Conservation (phyloP, 2,113 vertebrate genomes). For the Catagonus wagneri region DNA sequence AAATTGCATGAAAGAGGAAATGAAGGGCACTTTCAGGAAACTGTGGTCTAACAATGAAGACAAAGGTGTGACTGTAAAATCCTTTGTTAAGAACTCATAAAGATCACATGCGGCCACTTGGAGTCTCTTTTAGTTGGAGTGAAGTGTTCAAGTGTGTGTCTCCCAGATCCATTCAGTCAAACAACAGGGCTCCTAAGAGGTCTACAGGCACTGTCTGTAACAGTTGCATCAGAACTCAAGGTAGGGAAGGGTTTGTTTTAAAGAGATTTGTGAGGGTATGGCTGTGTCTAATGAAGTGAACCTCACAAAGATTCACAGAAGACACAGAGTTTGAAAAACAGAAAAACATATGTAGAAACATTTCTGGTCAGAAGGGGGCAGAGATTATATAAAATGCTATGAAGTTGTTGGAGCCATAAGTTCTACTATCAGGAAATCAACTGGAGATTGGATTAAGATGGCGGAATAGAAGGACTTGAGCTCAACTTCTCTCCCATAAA, state of each 20-base stretch:
- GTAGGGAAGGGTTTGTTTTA: not conserved
- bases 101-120: not conserved
- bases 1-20: constrained; percentile 1
- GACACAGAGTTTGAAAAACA: not conserved
- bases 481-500: too few species aligned
- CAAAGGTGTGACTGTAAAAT: not conserved
- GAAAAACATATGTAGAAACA: not conserved
- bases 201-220: not conserved
- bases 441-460: too few species aligned
- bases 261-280: constrained; percentile 4
- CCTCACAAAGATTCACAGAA: not conserved
- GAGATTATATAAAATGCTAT: not conserved
- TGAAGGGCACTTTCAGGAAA: not conserved
- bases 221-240: not conserved
- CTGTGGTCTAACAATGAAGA: not conserved
- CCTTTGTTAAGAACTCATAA: not conserved
- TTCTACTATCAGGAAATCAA: not conserved
- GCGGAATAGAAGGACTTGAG: too few species aligned
- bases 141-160: not conserved
- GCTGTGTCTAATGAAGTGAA: not conserved
- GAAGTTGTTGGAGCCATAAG: not conserved
- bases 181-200: not conserved
- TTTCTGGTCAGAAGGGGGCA: not conserved
- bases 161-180: not conserved
- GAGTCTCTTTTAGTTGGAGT: not conserved